Percentiles rank a stretch among this genome's conserved stretches.
Evolutionary conservation across 2,888 invertebrate species (phyloP).

Genomic region (Gerris lacustris): DNA sequence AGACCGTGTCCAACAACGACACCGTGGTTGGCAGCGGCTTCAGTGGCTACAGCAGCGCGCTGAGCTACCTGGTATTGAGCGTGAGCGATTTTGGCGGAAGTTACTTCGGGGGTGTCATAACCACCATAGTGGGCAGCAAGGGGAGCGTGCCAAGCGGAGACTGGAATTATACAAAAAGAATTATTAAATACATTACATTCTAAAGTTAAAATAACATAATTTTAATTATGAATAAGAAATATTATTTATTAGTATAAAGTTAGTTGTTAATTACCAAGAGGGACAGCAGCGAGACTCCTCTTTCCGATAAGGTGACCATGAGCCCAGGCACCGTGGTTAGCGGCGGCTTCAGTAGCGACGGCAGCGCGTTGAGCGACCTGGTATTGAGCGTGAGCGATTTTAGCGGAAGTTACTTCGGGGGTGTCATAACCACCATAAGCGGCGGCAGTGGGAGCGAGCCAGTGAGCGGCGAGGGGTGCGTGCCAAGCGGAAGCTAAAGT

Average conservation of each 20-base stretch:
- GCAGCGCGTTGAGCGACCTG: conserved; percentile 4
- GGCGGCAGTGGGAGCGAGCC: neutral
- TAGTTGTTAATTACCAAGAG: neutral
- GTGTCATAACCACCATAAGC: conserved; percentile 34
- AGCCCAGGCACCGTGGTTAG: conserved; percentile 11
- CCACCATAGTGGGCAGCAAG: conserved; percentile 7
- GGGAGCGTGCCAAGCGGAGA: conserved; percentile 1
- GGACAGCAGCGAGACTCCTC: conserved; percentile 18
- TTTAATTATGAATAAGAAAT: no score
- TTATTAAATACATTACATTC: no score
- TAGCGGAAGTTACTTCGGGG: conserved; percentile 40
- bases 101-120: conserved; percentile 40
- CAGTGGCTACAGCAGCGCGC: neutral
- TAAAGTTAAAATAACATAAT: no score
- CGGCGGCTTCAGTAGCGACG: conserved; percentile 10
- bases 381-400: conserved; percentile 34
- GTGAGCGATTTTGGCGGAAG: conserved; percentile 38
- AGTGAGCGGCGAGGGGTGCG: neutral
- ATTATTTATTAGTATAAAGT: no score
- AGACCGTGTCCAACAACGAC: conserved; percentile 13
- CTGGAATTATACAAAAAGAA: neutral
- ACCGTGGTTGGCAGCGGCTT: conserved; percentile 11
- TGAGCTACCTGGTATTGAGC: conserved; percentile 2
- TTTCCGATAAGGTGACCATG: conserved; percentile 20
- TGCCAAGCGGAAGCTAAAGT: neutral